Evolutionary conservation across 2,113 vertebrate species (phyloP).

Genomic region (Halichoerus grypus): DNA sequence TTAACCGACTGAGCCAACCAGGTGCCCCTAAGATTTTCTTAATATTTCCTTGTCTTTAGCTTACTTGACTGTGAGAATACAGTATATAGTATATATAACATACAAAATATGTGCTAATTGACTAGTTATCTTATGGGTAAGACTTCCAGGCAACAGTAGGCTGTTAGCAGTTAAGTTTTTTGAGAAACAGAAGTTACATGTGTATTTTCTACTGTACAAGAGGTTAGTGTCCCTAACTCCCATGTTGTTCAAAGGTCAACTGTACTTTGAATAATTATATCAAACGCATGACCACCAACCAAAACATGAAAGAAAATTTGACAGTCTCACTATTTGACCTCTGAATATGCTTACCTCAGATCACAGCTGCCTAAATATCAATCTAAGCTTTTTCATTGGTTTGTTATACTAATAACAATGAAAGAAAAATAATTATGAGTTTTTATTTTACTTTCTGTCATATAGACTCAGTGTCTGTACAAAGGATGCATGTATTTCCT

Average conservation of each 20-base stretch:
- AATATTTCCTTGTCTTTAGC: neutral
- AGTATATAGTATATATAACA: neutral
- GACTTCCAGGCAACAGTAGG: neutral
- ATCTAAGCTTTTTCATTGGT: neutral
- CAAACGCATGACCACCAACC: neutral
- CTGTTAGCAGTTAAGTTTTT: neutral
- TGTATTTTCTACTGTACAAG: neutral
- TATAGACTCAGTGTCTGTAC: neutral
- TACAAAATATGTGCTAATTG: neutral
- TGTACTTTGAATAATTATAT: neutral
- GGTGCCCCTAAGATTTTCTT: too few species aligned
- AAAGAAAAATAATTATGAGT: neutral
- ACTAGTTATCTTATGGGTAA: neutral
- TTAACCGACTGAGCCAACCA: too few species aligned
- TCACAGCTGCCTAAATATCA: neutral
- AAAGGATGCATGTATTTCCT: neutral
- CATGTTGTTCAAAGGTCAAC: neutral
- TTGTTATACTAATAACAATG: neutral
- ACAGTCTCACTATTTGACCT: neutral
- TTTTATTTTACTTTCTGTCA: neutral
- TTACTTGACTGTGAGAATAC: neutral
- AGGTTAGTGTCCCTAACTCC: neutral
- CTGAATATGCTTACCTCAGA: neutral
- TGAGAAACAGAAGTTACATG: neutral
- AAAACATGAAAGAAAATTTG: neutral